Evolutionary conservation across 2,797 vertebrate genomes (phyloP).

Genomic region (Avahi laniger): DNA sequence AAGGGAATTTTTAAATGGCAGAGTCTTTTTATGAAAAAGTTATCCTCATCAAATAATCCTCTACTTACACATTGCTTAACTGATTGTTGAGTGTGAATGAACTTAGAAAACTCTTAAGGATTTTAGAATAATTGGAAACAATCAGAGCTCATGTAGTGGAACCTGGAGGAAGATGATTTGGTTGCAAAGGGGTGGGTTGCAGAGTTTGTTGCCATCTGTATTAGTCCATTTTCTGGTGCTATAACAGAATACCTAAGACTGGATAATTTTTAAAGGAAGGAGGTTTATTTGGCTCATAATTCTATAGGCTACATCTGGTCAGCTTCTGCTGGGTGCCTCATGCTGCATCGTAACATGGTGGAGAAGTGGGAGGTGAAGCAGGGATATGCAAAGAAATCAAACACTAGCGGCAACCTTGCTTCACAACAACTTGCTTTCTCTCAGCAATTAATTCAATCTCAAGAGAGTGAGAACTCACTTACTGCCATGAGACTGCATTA

Average conservation of each 20-base stretch:
- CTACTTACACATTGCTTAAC: neutral
- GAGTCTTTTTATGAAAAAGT: neutral
- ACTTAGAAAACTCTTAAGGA: neutral
- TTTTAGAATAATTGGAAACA: neutral
- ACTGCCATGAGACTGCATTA: neutral
- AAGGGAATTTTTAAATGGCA: neutral
- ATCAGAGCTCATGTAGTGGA: neutral
- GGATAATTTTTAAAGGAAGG: neutral
- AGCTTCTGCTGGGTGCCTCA: neutral
- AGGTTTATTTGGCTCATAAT: neutral
- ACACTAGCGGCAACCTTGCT: neutral
- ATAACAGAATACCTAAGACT: neutral
- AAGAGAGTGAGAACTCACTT: neutral
- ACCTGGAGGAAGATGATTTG: neutral
- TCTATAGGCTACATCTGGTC: neutral
- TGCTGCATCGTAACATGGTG: neutral
- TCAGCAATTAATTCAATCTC: neutral
- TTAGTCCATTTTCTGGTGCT: neutral
- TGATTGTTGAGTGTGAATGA: neutral
- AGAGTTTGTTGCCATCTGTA: neutral
- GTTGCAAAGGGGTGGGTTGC: neutral
- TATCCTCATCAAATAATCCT: neutral
- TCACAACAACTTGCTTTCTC: neutral
- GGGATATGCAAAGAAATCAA: neutral
- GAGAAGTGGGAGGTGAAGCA: neutral